These are phyloP conservation scores for Clivina fossor DNA, from an alignment of 2,888 invertebrate species.

Conservation along the genomic window DNA sequence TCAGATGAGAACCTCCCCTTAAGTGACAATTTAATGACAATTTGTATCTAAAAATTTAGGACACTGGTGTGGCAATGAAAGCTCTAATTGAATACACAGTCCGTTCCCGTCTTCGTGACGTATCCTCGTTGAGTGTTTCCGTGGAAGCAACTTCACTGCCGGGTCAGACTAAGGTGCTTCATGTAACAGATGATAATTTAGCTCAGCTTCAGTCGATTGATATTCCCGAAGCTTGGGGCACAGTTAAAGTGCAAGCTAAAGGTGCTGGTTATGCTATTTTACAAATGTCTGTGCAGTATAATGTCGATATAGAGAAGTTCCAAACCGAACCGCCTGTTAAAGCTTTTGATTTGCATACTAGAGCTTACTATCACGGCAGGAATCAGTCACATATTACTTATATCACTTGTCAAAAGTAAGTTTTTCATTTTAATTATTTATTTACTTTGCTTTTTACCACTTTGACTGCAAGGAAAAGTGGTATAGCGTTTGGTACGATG, in stretches of 20 bases:
- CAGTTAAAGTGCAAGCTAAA: slow-evolving; percentile 86
- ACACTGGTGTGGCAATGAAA: slow-evolving; percentile 85
- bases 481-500: no score
- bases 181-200: slow-evolving; percentile 74
- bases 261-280: slow-evolving; percentile 94
- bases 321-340: slow-evolving; percentile 80
- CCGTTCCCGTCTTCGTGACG: slow-evolving; percentile 81
- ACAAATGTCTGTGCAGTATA: slow-evolving; percentile 91
- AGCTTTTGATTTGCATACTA: slow-evolving; percentile 77
- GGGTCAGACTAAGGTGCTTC: slow-evolving; percentile 63
- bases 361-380: slow-evolving; percentile 78
- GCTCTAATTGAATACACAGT: slow-evolving; percentile 89
- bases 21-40: no score
- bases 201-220: slow-evolving; percentile 78
- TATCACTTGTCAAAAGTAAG: slow-evolving; percentile 81
- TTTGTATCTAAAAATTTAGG: no score
- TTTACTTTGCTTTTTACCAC: no score
- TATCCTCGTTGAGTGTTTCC: slow-evolving; percentile 74
- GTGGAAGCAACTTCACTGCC: slow-evolving; percentile 82
- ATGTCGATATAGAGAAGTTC: slow-evolving; percentile 81
- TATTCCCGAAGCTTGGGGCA: slow-evolving; percentile 92
- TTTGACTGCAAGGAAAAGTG: no score
- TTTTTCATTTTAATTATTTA: no score
- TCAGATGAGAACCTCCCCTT: no score
- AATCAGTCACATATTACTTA: slow-evolving; percentile 93